Percentiles rank a stretch among this genome's conserved stretches.
These are phyloP conservation scores for Lepidostoma basale DNA, from an alignment of 1,140 invertebrate genomes.

Conservation along the genomic window DNA sequence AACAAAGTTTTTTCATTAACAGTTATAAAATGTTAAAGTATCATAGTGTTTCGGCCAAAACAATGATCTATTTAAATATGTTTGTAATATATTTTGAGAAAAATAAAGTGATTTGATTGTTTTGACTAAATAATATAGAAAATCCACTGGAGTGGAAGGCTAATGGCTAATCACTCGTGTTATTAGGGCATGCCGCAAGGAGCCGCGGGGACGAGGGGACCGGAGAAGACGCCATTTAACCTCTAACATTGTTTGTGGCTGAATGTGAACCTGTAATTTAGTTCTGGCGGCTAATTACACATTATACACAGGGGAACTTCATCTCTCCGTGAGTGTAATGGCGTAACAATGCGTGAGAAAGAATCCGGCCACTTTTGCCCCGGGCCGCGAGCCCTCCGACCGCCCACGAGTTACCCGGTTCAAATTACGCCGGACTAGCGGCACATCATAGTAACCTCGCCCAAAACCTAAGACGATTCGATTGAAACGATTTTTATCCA, in stretches of 20 bases:
- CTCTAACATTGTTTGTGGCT: slow-evolving; percentile 34
- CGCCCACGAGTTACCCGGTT: background rate
- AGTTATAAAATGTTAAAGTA: too few relatives aligned
- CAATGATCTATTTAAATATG: too few relatives aligned
- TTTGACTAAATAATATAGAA: too few relatives aligned
- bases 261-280: slow-evolving; percentile 43
- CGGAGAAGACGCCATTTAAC: slow-evolving; percentile 15
- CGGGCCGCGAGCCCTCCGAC: background rate
- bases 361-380: slow-evolving; percentile 28
- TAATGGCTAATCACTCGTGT: background rate
- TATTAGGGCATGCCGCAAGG: background rate
- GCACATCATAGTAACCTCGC: background rate
- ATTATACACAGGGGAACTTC: slow-evolving; percentile 38
- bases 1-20: too few relatives aligned
- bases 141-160: too few relatives aligned
- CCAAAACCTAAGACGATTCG: too few relatives aligned
- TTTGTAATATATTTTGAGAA: too few relatives aligned
- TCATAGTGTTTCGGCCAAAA: too few relatives aligned
- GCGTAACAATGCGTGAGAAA: slow-evolving; percentile 41
- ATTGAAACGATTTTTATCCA: too few relatives aligned
- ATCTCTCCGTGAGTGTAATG: slow-evolving; percentile 25
- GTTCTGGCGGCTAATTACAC: slow-evolving; percentile 43
- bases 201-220: background rate
- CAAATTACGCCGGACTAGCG: too few relatives aligned
- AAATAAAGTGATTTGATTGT: too few relatives aligned